phyloP scores from a whole-genome alignment of 2,888 invertebrate genomes.

The Micoletzkya japonica region DNA sequence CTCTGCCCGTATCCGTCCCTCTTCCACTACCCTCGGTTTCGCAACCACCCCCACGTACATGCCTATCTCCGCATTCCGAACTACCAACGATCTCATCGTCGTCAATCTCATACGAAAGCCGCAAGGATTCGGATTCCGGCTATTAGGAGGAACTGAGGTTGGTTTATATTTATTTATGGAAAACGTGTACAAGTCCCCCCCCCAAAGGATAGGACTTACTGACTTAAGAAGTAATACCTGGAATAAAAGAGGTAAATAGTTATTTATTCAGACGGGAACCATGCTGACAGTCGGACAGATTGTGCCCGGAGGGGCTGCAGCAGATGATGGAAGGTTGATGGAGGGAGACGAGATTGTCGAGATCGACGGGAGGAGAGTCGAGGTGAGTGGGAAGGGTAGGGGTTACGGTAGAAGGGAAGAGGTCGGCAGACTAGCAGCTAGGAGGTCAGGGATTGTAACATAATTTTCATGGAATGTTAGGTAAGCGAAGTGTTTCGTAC shows the following conservation, averaged over 20 bases:
- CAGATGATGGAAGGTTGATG: conserved; percentile 83
- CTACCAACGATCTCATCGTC: conserved; percentile 73
- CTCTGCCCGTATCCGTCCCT: conserved; percentile 43
- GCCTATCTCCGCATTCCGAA: conserved; percentile 53
- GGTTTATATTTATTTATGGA: no score
- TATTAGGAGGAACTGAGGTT: conserved; percentile 96
- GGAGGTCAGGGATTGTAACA: neutral
- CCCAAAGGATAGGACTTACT: no score
- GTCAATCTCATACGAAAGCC: conserved; percentile 86
- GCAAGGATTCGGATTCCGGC: conserved; percentile 94
- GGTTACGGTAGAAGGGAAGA: conserved; percentile 9
- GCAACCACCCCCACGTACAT: conserved; percentile 63
- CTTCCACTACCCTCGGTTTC: conserved; percentile 55
- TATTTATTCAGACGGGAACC: conserved; percentile 42
- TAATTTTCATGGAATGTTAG: conserved; percentile 2
- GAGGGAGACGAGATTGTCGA: conserved; percentile 85
- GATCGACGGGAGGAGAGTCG: conserved; percentile 83
- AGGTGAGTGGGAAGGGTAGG: neutral
- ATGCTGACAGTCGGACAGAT: conserved; percentile 90
- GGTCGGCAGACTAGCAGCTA: conserved; percentile 27
- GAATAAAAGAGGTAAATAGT: neutral
- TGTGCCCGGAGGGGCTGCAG: conserved; percentile 91
- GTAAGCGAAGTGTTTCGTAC: conserved; percentile 23
- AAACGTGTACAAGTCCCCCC: no score
- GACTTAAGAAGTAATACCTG: neutral